A percentile compares a stretch with the other conserved stretches of the same genome.
Evolutionary conservation across 2,888 invertebrate species (phyloP).

Genomic region (Nesidiocoris tenuis): DNA sequence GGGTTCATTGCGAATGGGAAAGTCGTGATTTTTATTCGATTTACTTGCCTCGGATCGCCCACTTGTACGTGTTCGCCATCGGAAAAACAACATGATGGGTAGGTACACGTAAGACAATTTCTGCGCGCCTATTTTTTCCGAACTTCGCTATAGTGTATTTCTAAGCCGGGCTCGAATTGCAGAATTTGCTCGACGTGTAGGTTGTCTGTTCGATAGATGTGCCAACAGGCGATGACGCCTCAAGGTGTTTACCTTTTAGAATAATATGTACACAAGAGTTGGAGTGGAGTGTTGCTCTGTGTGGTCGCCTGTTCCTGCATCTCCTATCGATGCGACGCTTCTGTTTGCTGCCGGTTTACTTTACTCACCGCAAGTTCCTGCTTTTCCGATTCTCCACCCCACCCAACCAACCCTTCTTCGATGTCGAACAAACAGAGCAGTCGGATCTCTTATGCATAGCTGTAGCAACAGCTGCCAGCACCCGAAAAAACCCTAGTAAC

Average conservation of each 20-base stretch:
- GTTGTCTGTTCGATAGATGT: slow-evolving; percentile 8
- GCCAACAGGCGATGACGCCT: slow-evolving; percentile 24
- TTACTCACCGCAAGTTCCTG: neutral
- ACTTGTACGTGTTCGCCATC: too few relatives aligned
- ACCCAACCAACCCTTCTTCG: too few relatives aligned
- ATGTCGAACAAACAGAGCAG: slow-evolving; percentile 14
- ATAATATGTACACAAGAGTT: slow-evolving; percentile 33
- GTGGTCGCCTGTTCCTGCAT: neutral
- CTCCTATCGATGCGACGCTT: neutral
- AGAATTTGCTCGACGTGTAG: neutral
- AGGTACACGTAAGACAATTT: too few relatives aligned
- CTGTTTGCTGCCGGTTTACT: slow-evolving; percentile 12
- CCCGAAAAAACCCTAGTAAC: neutral
- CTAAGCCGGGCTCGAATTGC: neutral
- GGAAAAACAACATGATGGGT: too few relatives aligned
- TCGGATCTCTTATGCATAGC: neutral
- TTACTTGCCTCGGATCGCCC: too few relatives aligned
- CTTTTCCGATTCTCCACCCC: too few relatives aligned
- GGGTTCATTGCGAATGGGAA: too few relatives aligned
- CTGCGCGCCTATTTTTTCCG: too few relatives aligned
- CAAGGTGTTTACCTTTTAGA: slow-evolving; percentile 28
- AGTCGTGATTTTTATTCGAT: too few relatives aligned
- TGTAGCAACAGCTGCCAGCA: neutral
- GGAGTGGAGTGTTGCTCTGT: neutral
- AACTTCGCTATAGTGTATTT: too few relatives aligned